phyloP scores from a whole-genome alignment of 2,888 invertebrate species.

The Litoditis marina region DNA sequence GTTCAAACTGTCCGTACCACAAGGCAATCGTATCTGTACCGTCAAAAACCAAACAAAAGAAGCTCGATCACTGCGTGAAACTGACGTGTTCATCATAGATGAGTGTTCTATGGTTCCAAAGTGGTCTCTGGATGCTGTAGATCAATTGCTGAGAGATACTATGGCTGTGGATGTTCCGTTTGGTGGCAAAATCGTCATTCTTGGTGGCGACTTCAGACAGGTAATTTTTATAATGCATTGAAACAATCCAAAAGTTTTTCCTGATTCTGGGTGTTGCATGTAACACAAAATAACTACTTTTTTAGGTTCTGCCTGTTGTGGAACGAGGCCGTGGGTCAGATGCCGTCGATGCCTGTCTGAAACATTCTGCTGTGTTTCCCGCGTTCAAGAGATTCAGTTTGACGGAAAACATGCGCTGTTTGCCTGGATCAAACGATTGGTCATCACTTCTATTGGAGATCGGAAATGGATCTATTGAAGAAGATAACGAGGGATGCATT shows the following conservation, averaged over 20 bases:
- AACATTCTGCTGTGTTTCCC: conserved; percentile 8
- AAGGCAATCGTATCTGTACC: too few relatives aligned
- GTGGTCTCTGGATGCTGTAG: conserved; percentile 12
- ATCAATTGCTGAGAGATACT: conserved; percentile 18
- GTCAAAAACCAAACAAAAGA: too few relatives aligned
- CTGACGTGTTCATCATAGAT: conserved; percentile 15
- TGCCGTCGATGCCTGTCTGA: conserved; percentile 12
- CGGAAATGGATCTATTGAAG: too few relatives aligned
- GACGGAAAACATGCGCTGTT: conserved; percentile 14
- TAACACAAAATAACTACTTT: too few relatives aligned
- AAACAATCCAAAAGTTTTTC: too few relatives aligned
- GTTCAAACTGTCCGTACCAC: conserved; percentile 19
- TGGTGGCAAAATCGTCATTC: conserved; percentile 18
- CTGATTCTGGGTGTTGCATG: too few relatives aligned
- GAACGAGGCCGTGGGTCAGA: conserved; percentile 1
- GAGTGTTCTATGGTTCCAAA: conserved; percentile 23
- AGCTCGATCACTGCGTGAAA: conserved; percentile 1
- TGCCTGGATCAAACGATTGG: too few relatives aligned
- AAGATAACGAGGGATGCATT: too few relatives aligned
- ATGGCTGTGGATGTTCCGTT: conserved; percentile 16
- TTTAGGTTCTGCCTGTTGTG: too few relatives aligned
- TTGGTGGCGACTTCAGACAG: conserved; percentile 28
- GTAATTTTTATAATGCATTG: too few relatives aligned
- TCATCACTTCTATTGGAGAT: too few relatives aligned
- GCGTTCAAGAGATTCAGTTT: conserved; percentile 6